A percentile compares a stretch with the other conserved stretches of the same genome.
Conservation (phyloP, 2,113 vertebrate species). For the Tinamus guttatus region DNA sequence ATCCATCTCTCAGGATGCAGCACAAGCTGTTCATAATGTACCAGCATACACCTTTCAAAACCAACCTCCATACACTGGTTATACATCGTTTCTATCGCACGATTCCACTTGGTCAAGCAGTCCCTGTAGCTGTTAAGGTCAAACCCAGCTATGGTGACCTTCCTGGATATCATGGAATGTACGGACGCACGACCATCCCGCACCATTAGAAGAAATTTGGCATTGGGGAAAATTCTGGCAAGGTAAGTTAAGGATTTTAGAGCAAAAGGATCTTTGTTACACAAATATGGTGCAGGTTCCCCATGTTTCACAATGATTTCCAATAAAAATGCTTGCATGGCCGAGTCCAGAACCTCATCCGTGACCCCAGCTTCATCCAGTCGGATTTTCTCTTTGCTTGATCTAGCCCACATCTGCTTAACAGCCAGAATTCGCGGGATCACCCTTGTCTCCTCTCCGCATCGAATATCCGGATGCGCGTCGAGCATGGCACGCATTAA, state of each 20-base stretch:
- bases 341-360: constrained; percentile 94
- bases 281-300: constrained; percentile 92
- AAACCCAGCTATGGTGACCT: constrained; percentile 96
- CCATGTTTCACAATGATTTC: constrained; percentile 98
- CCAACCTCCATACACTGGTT: constrained; percentile 94
- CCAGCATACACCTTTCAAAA: constrained; percentile 86
- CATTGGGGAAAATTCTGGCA: constrained; percentile 93
- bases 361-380: constrained; percentile 96
- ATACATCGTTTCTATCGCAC: constrained; percentile 97
- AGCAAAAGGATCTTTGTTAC: constrained; percentile 98
- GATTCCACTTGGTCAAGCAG: constrained; percentile 98
- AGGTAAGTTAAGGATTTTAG: constrained; percentile 94
- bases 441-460: constrained; percentile 94
- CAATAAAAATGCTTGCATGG: constrained; percentile 95
- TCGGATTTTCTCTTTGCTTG: constrained; percentile 94
- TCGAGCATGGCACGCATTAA: constrained; percentile 97
- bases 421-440: constrained; percentile 95
- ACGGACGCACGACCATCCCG: constrained; percentile 93
- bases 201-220: constrained; percentile 96
- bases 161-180: constrained; percentile 97
- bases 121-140: constrained; percentile 96
- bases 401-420: constrained; percentile 98
- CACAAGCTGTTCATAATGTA: constrained; percentile 95
- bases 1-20: constrained; percentile 96
- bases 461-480: constrained; percentile 93